Conservation (phyloP, 2,888 invertebrate genomes). For the Rhaphigaster nebulosa region DNA sequence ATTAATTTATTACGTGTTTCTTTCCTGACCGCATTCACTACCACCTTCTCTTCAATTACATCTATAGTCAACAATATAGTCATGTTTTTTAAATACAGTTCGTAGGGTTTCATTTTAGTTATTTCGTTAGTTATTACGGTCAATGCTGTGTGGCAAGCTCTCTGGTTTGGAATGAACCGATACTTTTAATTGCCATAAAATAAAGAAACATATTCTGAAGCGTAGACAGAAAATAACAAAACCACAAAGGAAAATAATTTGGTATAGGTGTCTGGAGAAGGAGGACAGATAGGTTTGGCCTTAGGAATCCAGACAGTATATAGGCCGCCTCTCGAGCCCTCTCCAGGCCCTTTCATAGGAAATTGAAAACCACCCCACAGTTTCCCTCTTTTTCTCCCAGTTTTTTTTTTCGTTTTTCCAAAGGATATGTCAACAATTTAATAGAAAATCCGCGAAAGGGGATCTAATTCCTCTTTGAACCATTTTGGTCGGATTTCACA, state of each 20-base stretch:
- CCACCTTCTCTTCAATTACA: too few relatives aligned
- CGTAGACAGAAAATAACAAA: background rate
- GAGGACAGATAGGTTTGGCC: background rate
- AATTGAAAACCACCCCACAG: constrained; percentile 44
- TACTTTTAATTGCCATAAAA: background rate
- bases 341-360: constrained; percentile 43
- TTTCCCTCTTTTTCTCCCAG: background rate
- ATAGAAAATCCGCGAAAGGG: background rate
- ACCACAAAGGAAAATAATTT: background rate
- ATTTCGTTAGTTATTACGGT: too few relatives aligned
- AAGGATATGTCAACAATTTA: constrained; percentile 28
- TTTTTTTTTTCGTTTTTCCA: background rate
- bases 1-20: too few relatives aligned
- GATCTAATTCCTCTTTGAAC: background rate
- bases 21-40: too few relatives aligned
- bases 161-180: background rate
- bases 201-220: background rate
- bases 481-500: background rate
- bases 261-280: background rate
- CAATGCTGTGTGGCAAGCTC: too few relatives aligned
- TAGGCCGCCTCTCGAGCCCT: background rate
- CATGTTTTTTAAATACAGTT: too few relatives aligned
- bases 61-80: too few relatives aligned
- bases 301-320: background rate
- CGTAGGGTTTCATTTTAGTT: too few relatives aligned